phyloP scores from a whole-genome alignment of 1,140 invertebrate genomes.

The Nasonia longicornis region DNA sequence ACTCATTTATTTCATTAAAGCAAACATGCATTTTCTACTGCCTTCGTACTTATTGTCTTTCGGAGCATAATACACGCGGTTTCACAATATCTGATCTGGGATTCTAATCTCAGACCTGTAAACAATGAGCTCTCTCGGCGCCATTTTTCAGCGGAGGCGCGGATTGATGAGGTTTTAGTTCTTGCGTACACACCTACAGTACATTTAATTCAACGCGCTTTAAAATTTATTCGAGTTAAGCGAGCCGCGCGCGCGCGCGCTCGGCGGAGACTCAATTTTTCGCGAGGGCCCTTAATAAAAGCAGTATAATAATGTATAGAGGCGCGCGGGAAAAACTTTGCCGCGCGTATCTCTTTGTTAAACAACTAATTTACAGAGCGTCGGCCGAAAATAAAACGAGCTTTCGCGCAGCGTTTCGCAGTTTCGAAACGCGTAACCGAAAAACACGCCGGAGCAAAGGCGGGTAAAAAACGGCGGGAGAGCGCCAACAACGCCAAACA shows the following conservation, averaged over 20 bases:
- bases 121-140: too few relatives aligned
- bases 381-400: not conserved
- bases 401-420: not conserved
- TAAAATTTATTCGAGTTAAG: constrained; percentile 19
- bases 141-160: too few relatives aligned
- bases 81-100: too few relatives aligned
- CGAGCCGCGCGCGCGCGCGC: not conserved
- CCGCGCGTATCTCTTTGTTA: constrained; percentile 8
- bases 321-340: not conserved
- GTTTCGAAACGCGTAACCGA: constrained; percentile 2
- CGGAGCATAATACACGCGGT: not conserved
- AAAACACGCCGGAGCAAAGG: not conserved
- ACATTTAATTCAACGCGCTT: not conserved
- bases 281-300: constrained; percentile 10
- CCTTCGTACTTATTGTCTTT: not conserved
- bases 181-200: not conserved
- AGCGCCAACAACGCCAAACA: not conserved
- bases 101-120: too few relatives aligned
- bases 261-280: constrained; percentile 2
- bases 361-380: constrained; percentile 24
- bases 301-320: too few relatives aligned
- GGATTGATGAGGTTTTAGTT: too few relatives aligned
- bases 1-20: constrained; percentile 27
- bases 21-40: not conserved
- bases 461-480: too few relatives aligned